phyloP scores from a whole-genome alignment of 53 echinoderm and acorn worm genomes.

The Crossaster papposus region DNA sequence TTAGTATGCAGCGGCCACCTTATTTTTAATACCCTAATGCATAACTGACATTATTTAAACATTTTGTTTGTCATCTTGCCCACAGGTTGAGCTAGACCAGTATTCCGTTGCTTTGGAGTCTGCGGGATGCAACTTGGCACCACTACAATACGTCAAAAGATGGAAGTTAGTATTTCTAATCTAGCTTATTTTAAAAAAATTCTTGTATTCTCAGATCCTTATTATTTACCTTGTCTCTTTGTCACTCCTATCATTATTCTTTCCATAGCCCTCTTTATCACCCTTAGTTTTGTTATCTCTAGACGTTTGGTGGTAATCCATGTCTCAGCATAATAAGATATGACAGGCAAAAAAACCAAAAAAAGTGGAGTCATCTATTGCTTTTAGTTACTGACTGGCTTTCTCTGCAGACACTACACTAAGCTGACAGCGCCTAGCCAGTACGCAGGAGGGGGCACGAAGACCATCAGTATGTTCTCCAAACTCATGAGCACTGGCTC shows the following conservation, averaged over 20 bases:
- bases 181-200: neutral
- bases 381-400: neutral
- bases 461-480: slow-evolving; percentile 96
- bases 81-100: slow-evolving; percentile 91
- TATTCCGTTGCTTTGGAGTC: slow-evolving; percentile 88
- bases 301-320: too few relatives aligned
- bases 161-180: slow-evolving; percentile 83
- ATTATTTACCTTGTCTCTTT: too few relatives aligned
- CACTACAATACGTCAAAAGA: slow-evolving; percentile 91
- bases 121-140: slow-evolving; percentile 90
- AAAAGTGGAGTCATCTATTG: too few relatives aligned
- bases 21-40: too few relatives aligned
- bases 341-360: too few relatives aligned
- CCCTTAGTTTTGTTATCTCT: too few relatives aligned
- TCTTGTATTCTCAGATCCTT: too few relatives aligned
- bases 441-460: slow-evolving; percentile 97
- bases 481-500: slow-evolving; percentile 98
- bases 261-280: too few relatives aligned
- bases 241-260: too few relatives aligned
- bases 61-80: neutral
- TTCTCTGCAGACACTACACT: slow-evolving; percentile 75
- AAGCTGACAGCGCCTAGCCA: slow-evolving; percentile 91
- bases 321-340: too few relatives aligned
- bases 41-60: too few relatives aligned
- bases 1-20: too few relatives aligned